These are phyloP conservation scores for Babyrousa celebensis DNA, from an alignment of 2,797 vertebrate species.

Conservation along the genomic window DNA sequence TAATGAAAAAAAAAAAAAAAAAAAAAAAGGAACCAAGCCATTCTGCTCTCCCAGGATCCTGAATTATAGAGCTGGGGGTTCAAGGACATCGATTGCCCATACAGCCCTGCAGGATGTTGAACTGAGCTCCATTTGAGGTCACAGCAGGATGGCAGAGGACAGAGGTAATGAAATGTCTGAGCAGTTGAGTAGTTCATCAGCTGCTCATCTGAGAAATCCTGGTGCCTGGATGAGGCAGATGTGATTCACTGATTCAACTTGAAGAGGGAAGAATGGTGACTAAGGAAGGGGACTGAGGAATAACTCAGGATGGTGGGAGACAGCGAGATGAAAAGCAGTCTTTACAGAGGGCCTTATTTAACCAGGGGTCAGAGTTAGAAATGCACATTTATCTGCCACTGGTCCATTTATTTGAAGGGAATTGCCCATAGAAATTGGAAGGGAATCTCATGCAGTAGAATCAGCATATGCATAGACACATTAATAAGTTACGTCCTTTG, in stretches of 20 bases:
- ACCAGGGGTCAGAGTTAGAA: conserved; percentile 45
- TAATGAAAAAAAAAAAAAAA: not conserved
- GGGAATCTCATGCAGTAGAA: not conserved
- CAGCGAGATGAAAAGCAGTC: not conserved
- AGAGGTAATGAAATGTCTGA: conserved; percentile 71
- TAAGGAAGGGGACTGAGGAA: conserved; percentile 61
- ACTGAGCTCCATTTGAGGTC: conserved; percentile 38
- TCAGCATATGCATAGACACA: not conserved
- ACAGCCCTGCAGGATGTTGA: conserved; percentile 42
- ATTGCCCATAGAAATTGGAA: not conserved
- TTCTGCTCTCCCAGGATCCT: conserved; percentile 27
- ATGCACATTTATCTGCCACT: conserved; percentile 1
- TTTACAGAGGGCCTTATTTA: not conserved
- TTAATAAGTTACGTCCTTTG: not conserved
- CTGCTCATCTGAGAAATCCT: conserved; percentile 66
- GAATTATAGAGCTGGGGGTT: conserved; percentile 63
- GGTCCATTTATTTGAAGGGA: conserved; percentile 16
- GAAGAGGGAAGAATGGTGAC: conserved; percentile 50
- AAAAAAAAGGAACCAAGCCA: not conserved
- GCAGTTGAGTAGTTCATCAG: conserved; percentile 34
- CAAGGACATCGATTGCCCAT: conserved; percentile 72
- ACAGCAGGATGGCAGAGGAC: conserved; percentile 46
- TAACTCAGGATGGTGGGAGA: not conserved
- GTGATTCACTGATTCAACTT: conserved; percentile 46
- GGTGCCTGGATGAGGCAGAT: conserved; percentile 6